Evolutionary conservation across 2,113 vertebrate genomes (phyloP).

Genomic region (Bungarus multicinctus): DNA sequence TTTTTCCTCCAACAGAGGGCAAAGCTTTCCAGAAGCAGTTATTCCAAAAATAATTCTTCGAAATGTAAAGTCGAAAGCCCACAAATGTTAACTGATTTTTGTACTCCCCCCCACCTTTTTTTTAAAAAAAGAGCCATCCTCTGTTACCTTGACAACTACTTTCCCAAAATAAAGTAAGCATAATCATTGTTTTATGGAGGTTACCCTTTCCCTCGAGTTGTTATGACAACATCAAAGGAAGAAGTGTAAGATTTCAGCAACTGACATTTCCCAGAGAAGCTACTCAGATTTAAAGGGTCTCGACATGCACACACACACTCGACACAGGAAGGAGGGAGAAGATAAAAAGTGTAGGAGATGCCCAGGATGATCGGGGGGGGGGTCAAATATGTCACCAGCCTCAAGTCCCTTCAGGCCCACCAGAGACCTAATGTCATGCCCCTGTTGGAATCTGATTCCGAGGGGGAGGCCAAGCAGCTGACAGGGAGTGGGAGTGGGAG

Average conservation of each 20-base stretch:
- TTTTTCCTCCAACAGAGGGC: neutral
- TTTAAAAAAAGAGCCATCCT: neutral
- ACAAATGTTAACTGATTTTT: neutral
- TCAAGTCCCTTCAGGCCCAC: no score
- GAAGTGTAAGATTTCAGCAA: neutral
- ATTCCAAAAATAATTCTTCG: neutral
- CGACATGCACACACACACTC: neutral
- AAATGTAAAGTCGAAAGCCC: neutral
- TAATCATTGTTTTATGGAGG: conserved; percentile 34
- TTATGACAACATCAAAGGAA: conserved; percentile 58
- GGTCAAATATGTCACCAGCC: neutral
- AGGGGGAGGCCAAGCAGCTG: no score
- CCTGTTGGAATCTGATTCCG: no score
- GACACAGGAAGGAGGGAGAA: neutral
- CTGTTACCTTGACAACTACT: conserved; percentile 55
- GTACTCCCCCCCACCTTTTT: no score
- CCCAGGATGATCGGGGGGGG: neutral
- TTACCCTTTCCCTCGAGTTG: conserved; percentile 34
- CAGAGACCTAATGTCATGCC: no score
- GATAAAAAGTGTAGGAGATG: neutral
- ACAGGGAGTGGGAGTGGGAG: no score
- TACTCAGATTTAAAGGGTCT: neutral
- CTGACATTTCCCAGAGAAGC: neutral
- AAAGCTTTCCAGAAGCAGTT: neutral
- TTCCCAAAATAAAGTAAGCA: conserved; percentile 63